These are phyloP conservation scores for Distichodus sexfasciatus DNA, from an alignment of 2,797 vertebrate genomes.

Conservation along the genomic window DNA sequence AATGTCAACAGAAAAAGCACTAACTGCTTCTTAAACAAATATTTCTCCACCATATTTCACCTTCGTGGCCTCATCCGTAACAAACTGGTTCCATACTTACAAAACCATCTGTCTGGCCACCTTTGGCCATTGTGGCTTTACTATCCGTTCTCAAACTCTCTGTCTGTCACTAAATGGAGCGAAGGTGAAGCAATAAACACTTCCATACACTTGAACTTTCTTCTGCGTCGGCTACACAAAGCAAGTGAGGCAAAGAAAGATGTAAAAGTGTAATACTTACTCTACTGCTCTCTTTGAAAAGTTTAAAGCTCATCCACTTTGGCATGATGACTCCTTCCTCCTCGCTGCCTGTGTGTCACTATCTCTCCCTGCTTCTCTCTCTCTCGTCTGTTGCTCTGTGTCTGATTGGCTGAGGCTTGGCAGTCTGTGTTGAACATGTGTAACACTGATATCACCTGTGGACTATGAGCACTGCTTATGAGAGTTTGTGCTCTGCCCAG, in stretches of 20 bases:
- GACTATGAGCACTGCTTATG: not conserved
- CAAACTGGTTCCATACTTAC: not conserved
- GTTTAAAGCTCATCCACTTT: slow-evolving; percentile 81
- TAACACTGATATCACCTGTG: slow-evolving; percentile 10
- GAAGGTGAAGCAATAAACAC: not conserved
- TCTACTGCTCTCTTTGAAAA: slow-evolving; percentile 76
- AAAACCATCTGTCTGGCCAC: not conserved
- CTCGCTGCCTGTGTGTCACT: too few species aligned
- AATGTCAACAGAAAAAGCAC: too few species aligned
- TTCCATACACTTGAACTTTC: not conserved
- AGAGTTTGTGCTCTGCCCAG: not conserved
- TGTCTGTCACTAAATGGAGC: not conserved
- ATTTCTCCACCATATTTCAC: too few species aligned
- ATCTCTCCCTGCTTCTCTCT: slow-evolving; percentile 10
- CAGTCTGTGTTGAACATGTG: slow-evolving; percentile 3
- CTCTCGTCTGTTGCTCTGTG: not conserved
- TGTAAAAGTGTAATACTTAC: slow-evolving; percentile 65
- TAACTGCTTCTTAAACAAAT: not conserved
- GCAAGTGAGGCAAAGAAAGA: not conserved
- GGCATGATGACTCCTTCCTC: slow-evolving; percentile 68
- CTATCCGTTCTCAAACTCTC: not conserved
- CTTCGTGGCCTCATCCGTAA: not conserved
- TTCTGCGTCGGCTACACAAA: not conserved
- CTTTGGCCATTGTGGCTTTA: not conserved
- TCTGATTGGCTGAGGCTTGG: slow-evolving; percentile 42